Evolutionary conservation across 2,113 vertebrate species (phyloP).

Genomic region (Microcebus jonahi): DNA sequence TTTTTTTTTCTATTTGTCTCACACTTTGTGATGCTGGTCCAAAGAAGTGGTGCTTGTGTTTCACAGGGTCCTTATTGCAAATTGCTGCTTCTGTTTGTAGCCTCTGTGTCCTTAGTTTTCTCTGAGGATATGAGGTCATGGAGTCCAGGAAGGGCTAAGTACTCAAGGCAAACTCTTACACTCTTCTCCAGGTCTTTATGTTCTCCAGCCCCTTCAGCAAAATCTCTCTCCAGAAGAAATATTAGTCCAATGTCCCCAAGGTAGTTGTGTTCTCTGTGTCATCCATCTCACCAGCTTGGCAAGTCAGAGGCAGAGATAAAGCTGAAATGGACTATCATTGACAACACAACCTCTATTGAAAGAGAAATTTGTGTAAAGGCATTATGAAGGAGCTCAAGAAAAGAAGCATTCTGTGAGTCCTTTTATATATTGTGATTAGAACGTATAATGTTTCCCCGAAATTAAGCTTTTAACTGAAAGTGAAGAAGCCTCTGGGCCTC

Average conservation of each 20-base stretch:
- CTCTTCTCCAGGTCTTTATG: not conserved
- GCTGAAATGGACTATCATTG: not conserved
- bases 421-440: slow-evolving; percentile 56
- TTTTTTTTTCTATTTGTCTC: not conserved
- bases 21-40: not conserved
- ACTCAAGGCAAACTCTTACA: not conserved
- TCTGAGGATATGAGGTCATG: not conserved
- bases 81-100: not conserved
- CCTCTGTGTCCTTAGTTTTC: not conserved
- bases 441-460: slow-evolving; percentile 44
- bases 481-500: slow-evolving; percentile 51
- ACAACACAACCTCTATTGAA: not conserved
- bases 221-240: not conserved
- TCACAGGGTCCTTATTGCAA: not conserved
- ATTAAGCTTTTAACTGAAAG: slow-evolving; percentile 71
- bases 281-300: not conserved
- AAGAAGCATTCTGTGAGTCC: not conserved
- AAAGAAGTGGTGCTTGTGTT: not conserved
- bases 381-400: slow-evolving; percentile 10
- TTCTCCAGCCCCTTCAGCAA: not conserved
- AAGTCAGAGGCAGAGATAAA: not conserved
- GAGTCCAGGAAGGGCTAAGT: not conserved
- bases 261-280: not conserved
- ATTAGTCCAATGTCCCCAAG: not conserved
- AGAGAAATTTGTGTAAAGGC: not conserved